These are phyloP conservation scores for Macrochelys suwanniensis DNA, from an alignment of 2,797 vertebrate species.

Conservation along the genomic window DNA sequence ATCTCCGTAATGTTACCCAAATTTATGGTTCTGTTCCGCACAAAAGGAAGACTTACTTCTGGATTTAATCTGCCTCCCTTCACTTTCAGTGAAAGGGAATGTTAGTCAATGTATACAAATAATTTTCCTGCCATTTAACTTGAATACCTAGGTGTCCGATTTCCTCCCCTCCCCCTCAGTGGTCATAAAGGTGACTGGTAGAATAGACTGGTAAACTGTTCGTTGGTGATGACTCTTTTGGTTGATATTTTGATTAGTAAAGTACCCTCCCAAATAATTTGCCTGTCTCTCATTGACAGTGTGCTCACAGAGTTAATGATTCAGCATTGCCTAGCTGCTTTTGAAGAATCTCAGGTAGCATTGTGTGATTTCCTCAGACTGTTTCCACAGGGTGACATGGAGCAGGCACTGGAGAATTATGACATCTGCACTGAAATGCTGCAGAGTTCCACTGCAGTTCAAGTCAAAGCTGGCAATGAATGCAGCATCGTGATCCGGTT, in stretches of 20 bases:
- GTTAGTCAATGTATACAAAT: neutral
- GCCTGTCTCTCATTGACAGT: neutral
- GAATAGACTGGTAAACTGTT: neutral
- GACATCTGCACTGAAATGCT: slow-evolving; percentile 93
- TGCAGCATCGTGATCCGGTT: slow-evolving; percentile 84
- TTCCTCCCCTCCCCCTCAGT: neutral
- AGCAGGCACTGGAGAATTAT: slow-evolving; percentile 95
- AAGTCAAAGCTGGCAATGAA: slow-evolving; percentile 69
- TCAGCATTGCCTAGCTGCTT: neutral
- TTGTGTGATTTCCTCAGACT: neutral
- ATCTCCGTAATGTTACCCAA: neutral
- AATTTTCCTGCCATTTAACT: neutral
- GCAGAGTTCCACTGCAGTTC: slow-evolving; percentile 81
- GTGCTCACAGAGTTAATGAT: neutral
- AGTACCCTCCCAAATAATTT: neutral
- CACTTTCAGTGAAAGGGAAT: neutral
- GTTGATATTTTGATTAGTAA: neutral
- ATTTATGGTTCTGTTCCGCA: neutral
- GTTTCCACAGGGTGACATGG: slow-evolving; percentile 92
- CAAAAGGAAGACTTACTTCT: neutral
- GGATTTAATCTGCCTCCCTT: neutral
- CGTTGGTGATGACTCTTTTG: neutral
- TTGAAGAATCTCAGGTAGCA: neutral
- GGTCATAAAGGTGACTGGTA: neutral
- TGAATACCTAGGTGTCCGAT: neutral